A percentile compares a stretch with the other conserved stretches of the same genome.
These are phyloP conservation scores for Polyommatus icarus DNA, from an alignment of 2,888 invertebrate genomes.

Conservation along the genomic window DNA sequence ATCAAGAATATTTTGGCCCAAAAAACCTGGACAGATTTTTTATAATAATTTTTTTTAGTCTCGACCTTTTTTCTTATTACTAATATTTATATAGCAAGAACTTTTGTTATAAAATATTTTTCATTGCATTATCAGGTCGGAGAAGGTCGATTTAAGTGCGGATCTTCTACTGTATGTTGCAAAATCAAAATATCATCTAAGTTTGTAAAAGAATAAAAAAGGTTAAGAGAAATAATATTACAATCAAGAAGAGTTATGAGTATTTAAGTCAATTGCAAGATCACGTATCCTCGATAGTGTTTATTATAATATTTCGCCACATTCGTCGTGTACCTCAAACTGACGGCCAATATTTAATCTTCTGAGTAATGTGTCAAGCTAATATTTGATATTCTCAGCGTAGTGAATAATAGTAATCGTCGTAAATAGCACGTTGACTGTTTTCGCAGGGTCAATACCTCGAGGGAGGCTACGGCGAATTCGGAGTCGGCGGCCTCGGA, in stretches of 20 bases:
- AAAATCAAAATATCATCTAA: too few relatives aligned
- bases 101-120: too few relatives aligned
- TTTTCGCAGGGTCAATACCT: conserved; percentile 41
- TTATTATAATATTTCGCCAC: not conserved
- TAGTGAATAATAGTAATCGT: conserved; percentile 47
- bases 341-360: not conserved
- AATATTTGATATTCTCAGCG: conserved; percentile 37
- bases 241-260: not conserved
- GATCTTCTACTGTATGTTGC: too few relatives aligned
- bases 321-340: not conserved
- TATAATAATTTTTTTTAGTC: too few relatives aligned
- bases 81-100: too few relatives aligned
- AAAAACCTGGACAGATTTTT: too few relatives aligned
- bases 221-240: not conserved
- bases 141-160: too few relatives aligned
- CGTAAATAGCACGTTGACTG: not conserved
- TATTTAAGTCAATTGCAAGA: not conserved
- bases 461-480: conserved; percentile 49
- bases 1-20: not conserved
- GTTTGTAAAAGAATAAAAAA: not conserved
- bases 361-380: conserved; percentile 1
- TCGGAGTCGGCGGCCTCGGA: conserved; percentile 45
- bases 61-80: too few relatives aligned
- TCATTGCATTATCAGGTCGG: too few relatives aligned
- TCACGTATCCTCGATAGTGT: not conserved